Base-by-base conservation (phyloP, 2,113 vertebrate species). In the Cnemophilus loriae region DNA sequence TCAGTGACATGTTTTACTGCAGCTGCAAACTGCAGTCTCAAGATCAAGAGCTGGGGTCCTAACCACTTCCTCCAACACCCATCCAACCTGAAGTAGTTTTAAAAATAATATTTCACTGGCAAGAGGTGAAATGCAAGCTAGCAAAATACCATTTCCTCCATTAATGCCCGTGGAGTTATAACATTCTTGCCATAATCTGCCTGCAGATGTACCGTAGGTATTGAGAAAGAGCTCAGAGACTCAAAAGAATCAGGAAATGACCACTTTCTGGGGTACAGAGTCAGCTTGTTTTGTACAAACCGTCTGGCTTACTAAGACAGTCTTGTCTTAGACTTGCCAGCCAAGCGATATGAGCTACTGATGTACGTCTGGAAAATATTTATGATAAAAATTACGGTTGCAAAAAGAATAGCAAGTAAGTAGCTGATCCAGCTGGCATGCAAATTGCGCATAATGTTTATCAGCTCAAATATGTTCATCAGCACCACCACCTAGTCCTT, bases 401-500 rank as follows among this genome's bases (percentile, higher is more conserved):
- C 78, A 95, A 69, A 94, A 93, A 77, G 89, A 96, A 96, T 59
- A 96, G 91, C 74, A 95, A 96, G 78, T 87, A 55, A 96, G 90
- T 93, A 94, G 91, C 81, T 96, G 93, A 93, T 95, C 91, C 93
- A 97, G 93, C 91, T 96, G 94, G 91, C 74, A 87, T 94, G 87
- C 87, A 96, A 95, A 96, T 83, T 12, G 35, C 4, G 21, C 89
- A 90, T 44, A 89, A 60, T 44, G 59, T 93, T 91, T 85, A 85
- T 69, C 93, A 77, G 84, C 87, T 95, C 63, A 93, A 96, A 59
- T 73, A 61, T 39, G 75, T 85, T 94, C 84, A 76, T 84, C 87
- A 94, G 70, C 70, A 65, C 67, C 37, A 88, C 35, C 84, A 95
- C 93, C 89, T 95, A 93, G 70, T 73, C 77, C 87, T 92, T 89